phyloP scores from a whole-genome alignment of 2,113 vertebrate genomes.

The Bubo bubo region DNA sequence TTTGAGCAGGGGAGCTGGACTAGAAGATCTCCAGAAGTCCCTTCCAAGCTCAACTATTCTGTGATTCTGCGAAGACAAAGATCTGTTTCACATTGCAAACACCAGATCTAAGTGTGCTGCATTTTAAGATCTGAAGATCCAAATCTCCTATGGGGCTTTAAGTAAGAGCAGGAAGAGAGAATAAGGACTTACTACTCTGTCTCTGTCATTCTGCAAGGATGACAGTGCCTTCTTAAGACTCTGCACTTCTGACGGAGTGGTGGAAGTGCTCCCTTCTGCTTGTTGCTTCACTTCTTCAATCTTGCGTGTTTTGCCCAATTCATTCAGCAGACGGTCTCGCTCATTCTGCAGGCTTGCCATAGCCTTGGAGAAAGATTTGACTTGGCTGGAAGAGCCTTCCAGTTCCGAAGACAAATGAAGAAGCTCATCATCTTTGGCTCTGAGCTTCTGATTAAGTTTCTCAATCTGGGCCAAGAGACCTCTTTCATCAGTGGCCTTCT shows the following conservation, averaged over 20 bases:
- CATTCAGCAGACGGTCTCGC: constrained; percentile 65
- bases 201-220: constrained; percentile 90
- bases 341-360: constrained; percentile 78
- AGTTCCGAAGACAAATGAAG: constrained; percentile 70
- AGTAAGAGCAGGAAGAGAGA: neutral
- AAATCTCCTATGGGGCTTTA: neutral
- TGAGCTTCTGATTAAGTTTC: constrained; percentile 62
- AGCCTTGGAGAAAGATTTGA: constrained; percentile 74
- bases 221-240: constrained; percentile 90
- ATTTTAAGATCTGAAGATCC: neutral
- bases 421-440: constrained; percentile 71
- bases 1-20: neutral
- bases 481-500: constrained; percentile 22
- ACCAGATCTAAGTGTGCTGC: neutral
- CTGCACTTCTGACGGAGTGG: constrained; percentile 79
- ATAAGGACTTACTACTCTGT: constrained; percentile 84
- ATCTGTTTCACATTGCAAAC: neutral
- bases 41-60: neutral
- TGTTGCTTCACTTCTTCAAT: constrained; percentile 64
- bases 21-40: neutral
- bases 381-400: constrained; percentile 75
- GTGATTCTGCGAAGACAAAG: neutral
- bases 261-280: constrained; percentile 10
- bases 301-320: constrained; percentile 50
- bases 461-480: constrained; percentile 44